phyloP scores from a whole-genome alignment of 2,113 vertebrate genomes.

The Uria lomvia region DNA sequence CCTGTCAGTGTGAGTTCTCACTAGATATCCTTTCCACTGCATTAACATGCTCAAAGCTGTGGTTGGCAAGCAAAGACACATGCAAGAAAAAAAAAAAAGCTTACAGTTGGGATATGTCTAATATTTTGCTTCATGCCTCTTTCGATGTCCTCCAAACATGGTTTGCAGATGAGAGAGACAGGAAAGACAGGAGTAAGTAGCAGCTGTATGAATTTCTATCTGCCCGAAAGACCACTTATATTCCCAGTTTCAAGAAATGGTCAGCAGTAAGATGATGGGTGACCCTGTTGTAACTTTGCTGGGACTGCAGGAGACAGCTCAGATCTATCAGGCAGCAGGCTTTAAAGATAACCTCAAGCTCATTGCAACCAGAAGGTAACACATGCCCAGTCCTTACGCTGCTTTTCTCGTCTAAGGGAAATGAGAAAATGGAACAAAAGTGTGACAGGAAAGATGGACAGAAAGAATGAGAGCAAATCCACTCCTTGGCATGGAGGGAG shows the following conservation, averaged over 20 bases:
- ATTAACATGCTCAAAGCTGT: not conserved
- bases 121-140: not conserved
- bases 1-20: not conserved
- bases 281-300: not conserved
- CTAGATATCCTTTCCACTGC: not conserved
- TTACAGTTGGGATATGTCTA: not conserved
- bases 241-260: not conserved
- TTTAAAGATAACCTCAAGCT: not conserved
- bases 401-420: not conserved
- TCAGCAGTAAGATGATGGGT: not conserved
- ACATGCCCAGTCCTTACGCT: not conserved
- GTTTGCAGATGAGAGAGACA: not conserved
- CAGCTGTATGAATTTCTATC: not conserved
- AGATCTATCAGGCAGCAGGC: not conserved
- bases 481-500: not conserved
- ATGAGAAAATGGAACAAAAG: not conserved
- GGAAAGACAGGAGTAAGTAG: not conserved
- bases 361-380: not conserved
- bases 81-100: accelerated
- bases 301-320: not conserved
- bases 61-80: not conserved
- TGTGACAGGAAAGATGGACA: not conserved
- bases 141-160: not conserved
- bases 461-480: not conserved
- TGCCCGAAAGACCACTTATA: not conserved